A percentile compares a stretch with the other conserved stretches of the same genome.
These are phyloP conservation scores for Chelon auratus DNA, from an alignment of 2,797 vertebrate species.

Conservation along the genomic window DNA sequence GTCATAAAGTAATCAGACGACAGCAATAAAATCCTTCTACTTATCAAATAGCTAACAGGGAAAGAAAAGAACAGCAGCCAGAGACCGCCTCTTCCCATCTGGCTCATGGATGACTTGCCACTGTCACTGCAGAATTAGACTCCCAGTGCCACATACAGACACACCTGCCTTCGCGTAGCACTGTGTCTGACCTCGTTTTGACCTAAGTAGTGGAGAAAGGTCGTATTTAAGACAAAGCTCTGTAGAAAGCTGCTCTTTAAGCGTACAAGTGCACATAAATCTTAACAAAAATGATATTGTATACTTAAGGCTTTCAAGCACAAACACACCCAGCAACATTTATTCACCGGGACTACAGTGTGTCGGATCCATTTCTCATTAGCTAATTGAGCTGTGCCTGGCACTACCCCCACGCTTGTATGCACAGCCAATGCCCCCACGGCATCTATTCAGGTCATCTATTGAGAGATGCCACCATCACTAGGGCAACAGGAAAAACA, in stretches of 20 bases:
- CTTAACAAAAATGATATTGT: constrained; percentile 23
- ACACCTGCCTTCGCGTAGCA: constrained; percentile 32
- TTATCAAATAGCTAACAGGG: constrained; percentile 73
- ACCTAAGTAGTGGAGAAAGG: constrained; percentile 36
- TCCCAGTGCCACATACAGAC: constrained; percentile 28
- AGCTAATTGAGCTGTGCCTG: constrained; percentile 48
- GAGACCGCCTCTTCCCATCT: constrained; percentile 16
- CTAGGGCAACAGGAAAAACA: constrained; percentile 85
- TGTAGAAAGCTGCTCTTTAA: constrained; percentile 10
- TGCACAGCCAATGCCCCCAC: constrained; percentile 15
- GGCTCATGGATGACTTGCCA: constrained; percentile 17
- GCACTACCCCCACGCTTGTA: constrained; percentile 19
- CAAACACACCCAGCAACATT: constrained; percentile 37
- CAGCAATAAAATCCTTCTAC: constrained; percentile 63
- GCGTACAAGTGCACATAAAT: constrained; percentile 14
- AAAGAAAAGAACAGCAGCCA: constrained; percentile 56
- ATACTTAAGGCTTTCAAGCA: constrained; percentile 6
- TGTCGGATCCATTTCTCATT: constrained; percentile 40
- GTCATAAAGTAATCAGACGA: constrained; percentile 80
- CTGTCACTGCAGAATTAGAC: constrained; percentile 60
- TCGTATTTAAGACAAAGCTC: constrained; percentile 43
- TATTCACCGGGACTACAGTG: constrained; percentile 2
- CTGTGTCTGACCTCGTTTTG: constrained; percentile 42
- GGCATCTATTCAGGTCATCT: constrained; percentile 76
- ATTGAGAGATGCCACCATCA: constrained; percentile 78